Conservation (phyloP, 2,888 invertebrate species). For the Tolmerus cingulatus region DNA sequence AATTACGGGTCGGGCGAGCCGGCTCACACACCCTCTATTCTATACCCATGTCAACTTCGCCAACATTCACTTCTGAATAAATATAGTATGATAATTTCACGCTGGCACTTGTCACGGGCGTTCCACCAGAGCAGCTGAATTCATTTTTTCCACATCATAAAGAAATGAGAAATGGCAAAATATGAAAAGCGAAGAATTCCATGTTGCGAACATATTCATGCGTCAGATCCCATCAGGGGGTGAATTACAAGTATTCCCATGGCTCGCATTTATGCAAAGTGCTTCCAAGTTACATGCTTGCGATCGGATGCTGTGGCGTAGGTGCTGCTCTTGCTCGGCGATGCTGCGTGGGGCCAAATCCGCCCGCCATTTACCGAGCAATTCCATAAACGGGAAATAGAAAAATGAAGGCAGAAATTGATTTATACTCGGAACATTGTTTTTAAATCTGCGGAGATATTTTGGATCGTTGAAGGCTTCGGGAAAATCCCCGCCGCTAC, state of each 20-base stretch:
- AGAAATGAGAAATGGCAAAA: slow-evolving; percentile 36
- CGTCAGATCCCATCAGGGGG: slow-evolving; percentile 29
- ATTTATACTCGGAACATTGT: slow-evolving; percentile 29
- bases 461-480: slow-evolving; percentile 9
- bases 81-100: slow-evolving; percentile 35
- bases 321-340: not conserved
- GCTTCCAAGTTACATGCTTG: slow-evolving; percentile 27
- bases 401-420: slow-evolving; percentile 34
- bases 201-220: slow-evolving; percentile 31
- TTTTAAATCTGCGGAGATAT: slow-evolving; percentile 32
- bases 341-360: not conserved
- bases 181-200: slow-evolving; percentile 35
- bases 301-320: not conserved
- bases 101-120: slow-evolving; percentile 32
- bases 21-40: not conserved
- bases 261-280: slow-evolving; percentile 36
- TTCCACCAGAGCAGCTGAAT: slow-evolving; percentile 20
- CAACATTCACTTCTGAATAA: slow-evolving; percentile 20
- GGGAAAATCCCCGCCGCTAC: not conserved
- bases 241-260: slow-evolving; percentile 37
- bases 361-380: not conserved
- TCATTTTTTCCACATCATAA: slow-evolving; percentile 37
- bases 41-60: not conserved
- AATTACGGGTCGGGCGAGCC: not conserved
- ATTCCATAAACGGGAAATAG: slow-evolving; percentile 27